Base-by-base conservation (phyloP, 2,888 invertebrate species). In the Sipunculus nudus region DNA sequence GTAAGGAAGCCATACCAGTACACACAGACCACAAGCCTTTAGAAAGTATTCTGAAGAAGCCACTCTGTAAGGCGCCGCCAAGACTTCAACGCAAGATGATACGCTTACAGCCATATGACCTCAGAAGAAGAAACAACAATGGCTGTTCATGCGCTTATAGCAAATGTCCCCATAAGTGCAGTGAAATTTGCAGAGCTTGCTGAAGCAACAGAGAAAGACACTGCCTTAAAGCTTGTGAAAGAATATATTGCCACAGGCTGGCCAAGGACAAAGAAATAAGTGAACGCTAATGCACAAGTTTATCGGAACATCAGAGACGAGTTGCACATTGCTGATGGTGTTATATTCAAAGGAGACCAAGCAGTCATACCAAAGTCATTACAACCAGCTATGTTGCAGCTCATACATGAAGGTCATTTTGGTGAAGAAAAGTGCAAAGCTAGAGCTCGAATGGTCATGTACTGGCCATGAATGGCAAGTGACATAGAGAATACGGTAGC, bases 21-120 rank as follows among this genome's bases (percentile, higher is more conserved):
- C 38, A 60, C 31, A 60, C 60, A 39, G 69, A 69, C 40, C 66
- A 69, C 45, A 64, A 59, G 52, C 68, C 61, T n/a, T 62, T 69
- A 29, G 54, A 57, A 21, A 25, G 21, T 21, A 61, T 68, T 35
- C 13, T 48, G 1, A 53, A 58, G 28, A 65, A 56, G 32, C 45
- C 54, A 8, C 40, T 58, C 2, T 16, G 21, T 23, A 39, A 58
- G 45, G 32, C 50, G 8, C 52, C 59, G 13, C 65, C 64, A 1
- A 29, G 61, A 13, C 49, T 70, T 16, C 69, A 69, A 29, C 23
- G 57, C 21, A 62, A 63, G 58, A 25, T 55, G 31, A 45, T 69
- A 21, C 25, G 35, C 43, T 26, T 64, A 23, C 60, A 60, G 45
- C 40, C 53, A 40, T 68, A 64, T 54, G 31, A 61, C 23, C 6